Evolutionary conservation across 2,113 vertebrate genomes (phyloP), one percentile per base, ranked within the genome.

Genomic region (Parus major): DNA sequence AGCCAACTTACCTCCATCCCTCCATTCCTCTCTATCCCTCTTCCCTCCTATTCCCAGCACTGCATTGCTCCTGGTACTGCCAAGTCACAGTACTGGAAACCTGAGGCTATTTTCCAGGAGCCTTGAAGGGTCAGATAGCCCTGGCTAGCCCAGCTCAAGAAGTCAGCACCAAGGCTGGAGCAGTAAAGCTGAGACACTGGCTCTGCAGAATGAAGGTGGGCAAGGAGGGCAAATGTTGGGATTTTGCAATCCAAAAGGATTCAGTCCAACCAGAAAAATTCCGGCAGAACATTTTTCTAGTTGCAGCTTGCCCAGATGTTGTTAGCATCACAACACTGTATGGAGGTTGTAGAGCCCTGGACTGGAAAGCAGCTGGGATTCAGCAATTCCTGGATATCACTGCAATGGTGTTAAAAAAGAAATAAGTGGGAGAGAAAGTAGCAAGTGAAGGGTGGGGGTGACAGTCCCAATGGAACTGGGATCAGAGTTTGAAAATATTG

Each of bases 291-390:
- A 12, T 73, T 89, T 53, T 82, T 87, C 90, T 66, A 82, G 90
- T 84, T 0, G 0, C 60, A 66, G 65, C 85, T 91, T 94, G 85
- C 69, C 69, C 28, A 5, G 69, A 42, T 84, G 47, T 84, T 73
- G 47, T 84, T 73, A 66, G 11, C 28, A 65, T 36, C 9, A 2
- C 65, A 75, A 33, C 3, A 1, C 41, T 27, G 68, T 3, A 0
- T 0, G 2, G 76, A 69, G 42, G 28, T 18, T 0, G 0, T 29
- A 55, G 25, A 63, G 28, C 33, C 21, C 55, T 0, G 0, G 68
- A 25, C 5, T 33, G 55, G 46, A 65, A 65, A 73, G 55, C 50
- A 24, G 27, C 4, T 0, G 5, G 27, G 63, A 60, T 69, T 49
- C 1, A 2, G 41, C 19, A n/a, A 7, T 33, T 77, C 47, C 47